Evolutionary conservation across 2,888 invertebrate genomes (phyloP).

Genomic region (Aleiodes testaceus): DNA sequence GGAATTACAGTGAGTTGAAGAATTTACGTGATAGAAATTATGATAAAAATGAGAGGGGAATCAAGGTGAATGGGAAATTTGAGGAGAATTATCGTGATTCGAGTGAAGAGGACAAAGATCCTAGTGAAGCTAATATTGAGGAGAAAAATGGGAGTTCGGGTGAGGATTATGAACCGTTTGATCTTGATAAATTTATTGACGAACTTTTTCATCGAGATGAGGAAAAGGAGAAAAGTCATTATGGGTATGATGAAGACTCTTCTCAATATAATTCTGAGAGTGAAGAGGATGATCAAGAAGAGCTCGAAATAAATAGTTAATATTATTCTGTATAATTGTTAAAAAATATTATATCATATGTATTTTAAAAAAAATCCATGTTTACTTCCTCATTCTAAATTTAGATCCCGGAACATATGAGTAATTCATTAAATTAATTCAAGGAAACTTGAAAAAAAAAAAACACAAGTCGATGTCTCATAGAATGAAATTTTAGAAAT

Average conservation of each 20-base stretch:
- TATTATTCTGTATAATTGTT: not conserved
- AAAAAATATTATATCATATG: not conserved
- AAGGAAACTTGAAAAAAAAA: not conserved
- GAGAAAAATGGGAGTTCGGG: slow-evolving; percentile 26
- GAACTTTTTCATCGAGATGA: slow-evolving; percentile 43
- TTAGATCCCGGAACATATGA: not conserved
- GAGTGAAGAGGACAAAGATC: slow-evolving; percentile 44
- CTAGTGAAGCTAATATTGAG: slow-evolving; percentile 60
- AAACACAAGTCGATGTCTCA: not conserved
- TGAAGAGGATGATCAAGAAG: not conserved
- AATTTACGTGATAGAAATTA: slow-evolving; percentile 6
- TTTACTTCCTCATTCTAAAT: slow-evolving; percentile 24
- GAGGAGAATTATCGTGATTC: slow-evolving; percentile 29
- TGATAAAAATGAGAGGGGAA: slow-evolving; percentile 42
- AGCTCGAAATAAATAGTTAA: slow-evolving; percentile 7
- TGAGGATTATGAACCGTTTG: slow-evolving; percentile 55
- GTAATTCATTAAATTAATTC: slow-evolving; percentile 12
- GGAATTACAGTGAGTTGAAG: slow-evolving; percentile 21
- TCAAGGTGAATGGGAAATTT: slow-evolving; percentile 30
- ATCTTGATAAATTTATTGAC: slow-evolving; percentile 56
- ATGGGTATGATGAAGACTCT: no score
- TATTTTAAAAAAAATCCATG: not conserved
- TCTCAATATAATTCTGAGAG: not conserved
- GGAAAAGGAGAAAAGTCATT: slow-evolving; percentile 21
- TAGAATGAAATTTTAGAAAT: no score